Evolutionary conservation across 1,140 invertebrate genomes (phyloP).

Genomic region (Formica selysi): DNA sequence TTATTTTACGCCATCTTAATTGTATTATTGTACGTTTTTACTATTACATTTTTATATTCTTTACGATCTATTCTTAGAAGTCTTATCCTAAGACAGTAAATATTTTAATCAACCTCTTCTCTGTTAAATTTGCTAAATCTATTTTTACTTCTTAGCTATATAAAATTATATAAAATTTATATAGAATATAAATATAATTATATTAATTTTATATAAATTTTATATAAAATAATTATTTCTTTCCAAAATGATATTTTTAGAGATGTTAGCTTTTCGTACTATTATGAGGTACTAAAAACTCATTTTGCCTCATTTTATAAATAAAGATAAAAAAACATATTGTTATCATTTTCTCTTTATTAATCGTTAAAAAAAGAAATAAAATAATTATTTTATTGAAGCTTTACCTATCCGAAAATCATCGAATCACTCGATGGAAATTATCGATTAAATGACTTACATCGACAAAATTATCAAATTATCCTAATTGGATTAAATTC

Average conservation of each 20-base stretch:
- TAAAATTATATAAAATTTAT: too few relatives aligned
- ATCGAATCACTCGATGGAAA: not conserved
- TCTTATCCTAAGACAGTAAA: too few relatives aligned
- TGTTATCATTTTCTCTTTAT: not conserved
- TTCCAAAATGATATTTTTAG: not conserved
- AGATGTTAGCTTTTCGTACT: not conserved
- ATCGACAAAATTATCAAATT: too few relatives aligned
- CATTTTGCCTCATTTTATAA: not conserved
- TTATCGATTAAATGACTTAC: not conserved
- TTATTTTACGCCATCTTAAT: too few relatives aligned
- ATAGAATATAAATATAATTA: not conserved
- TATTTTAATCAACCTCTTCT: not conserved
- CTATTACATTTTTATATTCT: too few relatives aligned
- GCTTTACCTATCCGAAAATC: not conserved
- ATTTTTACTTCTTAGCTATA: not conserved
- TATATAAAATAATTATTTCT: not conserved
- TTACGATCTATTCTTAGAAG: too few relatives aligned
- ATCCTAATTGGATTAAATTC: not conserved
- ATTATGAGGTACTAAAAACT: not conserved
- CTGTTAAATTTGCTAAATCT: not conserved
- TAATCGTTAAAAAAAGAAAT: not conserved
- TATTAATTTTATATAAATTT: not conserved
- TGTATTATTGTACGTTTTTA: too few relatives aligned
- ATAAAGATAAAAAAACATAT: not conserved
- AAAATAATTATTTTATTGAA: not conserved